Evolutionary conservation across 2,888 invertebrate genomes (phyloP).

Genomic region (Caenorhabditis plicata): DNA sequence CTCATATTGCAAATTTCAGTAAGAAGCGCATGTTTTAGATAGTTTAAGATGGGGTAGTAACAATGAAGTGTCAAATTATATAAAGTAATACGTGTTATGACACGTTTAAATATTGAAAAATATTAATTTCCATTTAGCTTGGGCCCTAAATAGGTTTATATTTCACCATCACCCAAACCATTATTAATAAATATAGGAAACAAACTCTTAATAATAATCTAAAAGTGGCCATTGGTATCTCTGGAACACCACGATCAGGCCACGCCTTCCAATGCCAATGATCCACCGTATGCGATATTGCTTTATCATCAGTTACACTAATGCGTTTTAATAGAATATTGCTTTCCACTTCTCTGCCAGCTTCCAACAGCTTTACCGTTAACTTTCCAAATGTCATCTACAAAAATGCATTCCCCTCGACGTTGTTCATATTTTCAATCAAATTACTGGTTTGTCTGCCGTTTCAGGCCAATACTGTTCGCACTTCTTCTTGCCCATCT

Average conservation of each 20-base stretch:
- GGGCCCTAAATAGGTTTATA: too few species aligned
- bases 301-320: constrained; percentile 29
- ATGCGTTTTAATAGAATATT: constrained; percentile 34
- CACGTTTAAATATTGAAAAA: too few species aligned
- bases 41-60: too few species aligned
- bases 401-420: not conserved
- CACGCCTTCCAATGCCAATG: constrained; percentile 55
- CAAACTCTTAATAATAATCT: constrained; percentile 31
- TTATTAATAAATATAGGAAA: not conserved
- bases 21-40: too few species aligned
- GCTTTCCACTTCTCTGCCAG: constrained; percentile 39
- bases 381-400: constrained; percentile 18
- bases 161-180: too few species aligned
- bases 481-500: constrained; percentile 53
- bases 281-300: constrained; percentile 35
- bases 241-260: constrained; percentile 56
- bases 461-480: constrained; percentile 56
- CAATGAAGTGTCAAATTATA: too few species aligned
- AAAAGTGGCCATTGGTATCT: constrained; percentile 39
- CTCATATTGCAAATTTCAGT: too few species aligned
- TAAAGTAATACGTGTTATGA: too few species aligned
- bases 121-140: too few species aligned
- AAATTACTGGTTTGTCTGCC: constrained; percentile 1
- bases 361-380: constrained; percentile 33
- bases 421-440: not conserved